Conservation (phyloP, 2,113 vertebrate species). For the Tachysurus vachellii region DNA sequence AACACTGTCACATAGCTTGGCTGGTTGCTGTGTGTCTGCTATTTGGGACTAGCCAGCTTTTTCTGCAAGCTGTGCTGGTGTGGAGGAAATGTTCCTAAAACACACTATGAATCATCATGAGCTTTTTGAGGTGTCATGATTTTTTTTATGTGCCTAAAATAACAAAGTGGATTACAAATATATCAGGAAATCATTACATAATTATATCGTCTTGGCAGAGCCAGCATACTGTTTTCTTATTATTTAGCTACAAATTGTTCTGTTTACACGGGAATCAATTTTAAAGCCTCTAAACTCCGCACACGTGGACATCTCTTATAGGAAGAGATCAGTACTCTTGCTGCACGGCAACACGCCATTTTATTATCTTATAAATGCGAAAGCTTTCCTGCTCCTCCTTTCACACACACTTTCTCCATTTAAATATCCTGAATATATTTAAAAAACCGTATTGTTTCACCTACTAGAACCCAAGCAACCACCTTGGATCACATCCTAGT, state of each 20-base stretch:
- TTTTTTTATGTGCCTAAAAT: neutral
- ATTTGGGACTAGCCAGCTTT: neutral
- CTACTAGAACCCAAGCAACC: neutral
- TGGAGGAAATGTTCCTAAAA: constrained; percentile 8
- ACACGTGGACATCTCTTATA: neutral
- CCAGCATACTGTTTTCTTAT: neutral
- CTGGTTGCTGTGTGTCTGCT: constrained; percentile 22
- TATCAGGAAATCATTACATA: neutral
- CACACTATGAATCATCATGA: neutral
- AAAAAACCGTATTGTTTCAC: neutral
- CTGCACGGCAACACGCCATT: neutral
- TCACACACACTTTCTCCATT: neutral
- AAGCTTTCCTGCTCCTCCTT: neutral
- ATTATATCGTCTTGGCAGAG: neutral
- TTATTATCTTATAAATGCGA: neutral
- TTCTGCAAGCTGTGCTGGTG: neutral
- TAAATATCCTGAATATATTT: neutral
- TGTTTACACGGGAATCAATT: neutral
- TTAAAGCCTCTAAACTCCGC: neutral
- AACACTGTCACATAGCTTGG: constrained; percentile 29
- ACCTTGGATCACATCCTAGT: neutral
- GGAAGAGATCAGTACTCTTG: neutral
- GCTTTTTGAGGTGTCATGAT: neutral
- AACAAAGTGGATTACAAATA: neutral
- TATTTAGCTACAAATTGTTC: neutral